Percentiles rank a stretch among this genome's conserved stretches.
Evolutionary conservation across 2,888 invertebrate genomes (phyloP).

Genomic region (Melieria crassipennis): DNA sequence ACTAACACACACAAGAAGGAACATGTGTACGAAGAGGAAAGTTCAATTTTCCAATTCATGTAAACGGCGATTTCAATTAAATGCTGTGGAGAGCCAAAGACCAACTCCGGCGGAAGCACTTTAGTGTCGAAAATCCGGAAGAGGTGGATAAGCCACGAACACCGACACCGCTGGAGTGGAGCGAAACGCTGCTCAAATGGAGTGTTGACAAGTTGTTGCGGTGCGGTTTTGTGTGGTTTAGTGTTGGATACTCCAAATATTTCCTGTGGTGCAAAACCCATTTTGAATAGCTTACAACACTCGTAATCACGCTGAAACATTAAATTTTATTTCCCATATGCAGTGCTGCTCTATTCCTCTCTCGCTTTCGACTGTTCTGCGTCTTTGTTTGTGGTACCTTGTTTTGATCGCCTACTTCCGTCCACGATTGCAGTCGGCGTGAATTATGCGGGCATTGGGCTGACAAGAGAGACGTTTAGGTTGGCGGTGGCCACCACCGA

Average conservation of each 20-base stretch:
- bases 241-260: too few relatives aligned
- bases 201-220: too few relatives aligned
- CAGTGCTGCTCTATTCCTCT: not conserved
- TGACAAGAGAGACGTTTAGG: not conserved
- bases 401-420: conserved; percentile 27
- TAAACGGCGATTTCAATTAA: conserved; percentile 19
- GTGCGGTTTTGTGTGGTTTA: too few relatives aligned
- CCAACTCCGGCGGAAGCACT: conserved; percentile 21
- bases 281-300: too few relatives aligned
- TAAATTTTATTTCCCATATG: not conserved
- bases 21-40: conserved; percentile 24
- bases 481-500: conserved; percentile 43
- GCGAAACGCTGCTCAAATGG: too few relatives aligned
- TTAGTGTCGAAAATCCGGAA: conserved; percentile 29
- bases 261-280: too few relatives aligned
- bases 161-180: not conserved
- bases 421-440: conserved; percentile 25
- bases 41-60: conserved; percentile 23
- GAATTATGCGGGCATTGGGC: conserved; percentile 3
- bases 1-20: not conserved
- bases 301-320: too few relatives aligned
- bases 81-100: conserved; percentile 6
- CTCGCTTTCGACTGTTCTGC: conserved; percentile 15
- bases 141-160: conserved; percentile 12
- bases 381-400: conserved; percentile 7